Conservation (phyloP, 2,797 vertebrate species). For the Menidia menidia region DNA sequence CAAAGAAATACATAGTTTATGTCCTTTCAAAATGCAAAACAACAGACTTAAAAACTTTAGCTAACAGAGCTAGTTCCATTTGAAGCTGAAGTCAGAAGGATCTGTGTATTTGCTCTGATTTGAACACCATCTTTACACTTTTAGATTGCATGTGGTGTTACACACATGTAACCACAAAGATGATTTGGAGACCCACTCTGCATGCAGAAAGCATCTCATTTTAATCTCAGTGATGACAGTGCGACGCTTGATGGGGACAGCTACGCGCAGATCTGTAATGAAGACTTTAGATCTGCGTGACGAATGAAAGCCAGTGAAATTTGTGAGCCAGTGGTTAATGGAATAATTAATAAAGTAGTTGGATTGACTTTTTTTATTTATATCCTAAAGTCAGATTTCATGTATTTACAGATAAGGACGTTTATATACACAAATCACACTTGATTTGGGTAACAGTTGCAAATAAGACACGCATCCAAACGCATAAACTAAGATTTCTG, state of each 20-base stretch:
- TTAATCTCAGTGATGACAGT: slow-evolving; percentile 85
- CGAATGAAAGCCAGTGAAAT: slow-evolving; percentile 75
- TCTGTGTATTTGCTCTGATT: slow-evolving; percentile 4
- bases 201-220: slow-evolving; percentile 85
- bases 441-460: neutral
- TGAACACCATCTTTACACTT: slow-evolving; percentile 30
- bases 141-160: slow-evolving; percentile 36
- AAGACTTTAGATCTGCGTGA: slow-evolving; percentile 80
- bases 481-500: slow-evolving; percentile 13
- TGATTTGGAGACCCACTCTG: slow-evolving; percentile 55
- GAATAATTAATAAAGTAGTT: slow-evolving; percentile 81
- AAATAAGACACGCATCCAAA: slow-evolving; percentile 15
- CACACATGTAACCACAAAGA: slow-evolving; percentile 63
- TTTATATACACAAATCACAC: slow-evolving; percentile 21
- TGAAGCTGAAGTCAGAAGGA: neutral
- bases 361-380: slow-evolving; percentile 76
- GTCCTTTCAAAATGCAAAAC: neutral
- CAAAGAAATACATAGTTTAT: no score
- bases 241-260: slow-evolving; percentile 77
- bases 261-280: slow-evolving; percentile 85
- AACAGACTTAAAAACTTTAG: neutral
- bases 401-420: neutral
- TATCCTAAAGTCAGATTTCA: slow-evolving; percentile 69
- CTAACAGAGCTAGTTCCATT: neutral
- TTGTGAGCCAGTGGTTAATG: slow-evolving; percentile 79